Evolutionary conservation across 2,113 vertebrate species (phyloP).

Genomic region (Protobothrops mucrosquamatus): DNA sequence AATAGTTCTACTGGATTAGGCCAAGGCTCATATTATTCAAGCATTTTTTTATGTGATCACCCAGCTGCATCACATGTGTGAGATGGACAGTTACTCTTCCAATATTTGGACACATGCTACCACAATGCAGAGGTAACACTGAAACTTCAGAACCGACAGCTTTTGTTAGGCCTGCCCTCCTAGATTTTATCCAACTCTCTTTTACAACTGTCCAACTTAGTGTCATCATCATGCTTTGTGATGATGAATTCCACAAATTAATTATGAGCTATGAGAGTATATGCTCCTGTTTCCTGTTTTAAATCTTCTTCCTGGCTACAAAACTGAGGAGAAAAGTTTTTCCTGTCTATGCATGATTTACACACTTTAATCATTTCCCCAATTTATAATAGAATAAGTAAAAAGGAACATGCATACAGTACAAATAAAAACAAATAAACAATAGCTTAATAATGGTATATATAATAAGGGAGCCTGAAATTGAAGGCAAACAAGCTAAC

Average conservation of each 20-base stretch:
- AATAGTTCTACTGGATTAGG: neutral
- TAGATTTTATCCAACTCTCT: neutral
- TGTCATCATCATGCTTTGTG: neutral
- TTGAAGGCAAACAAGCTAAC: neutral
- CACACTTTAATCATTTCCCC: neutral
- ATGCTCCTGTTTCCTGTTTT: neutral
- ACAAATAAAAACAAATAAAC: neutral
- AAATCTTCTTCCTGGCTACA: neutral
- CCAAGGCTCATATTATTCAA: neutral
- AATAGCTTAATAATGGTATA: neutral
- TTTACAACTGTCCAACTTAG: neutral
- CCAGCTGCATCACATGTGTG: neutral
- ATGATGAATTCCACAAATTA: neutral
- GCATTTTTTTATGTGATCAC: neutral
- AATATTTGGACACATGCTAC: neutral
- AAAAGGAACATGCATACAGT: neutral
- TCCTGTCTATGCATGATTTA: neutral
- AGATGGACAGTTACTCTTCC: neutral
- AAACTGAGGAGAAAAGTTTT: neutral
- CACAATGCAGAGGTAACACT: neutral
- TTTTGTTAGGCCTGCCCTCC: neutral
- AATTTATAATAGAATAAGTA: neutral
- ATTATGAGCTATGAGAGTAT: neutral
- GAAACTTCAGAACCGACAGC: neutral
- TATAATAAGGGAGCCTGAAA: neutral